Percentiles rank a stretch among this genome's conserved stretches.
These are phyloP conservation scores for Delphinus delphis DNA, from an alignment of 2,113 vertebrate species.

Conservation along the genomic window DNA sequence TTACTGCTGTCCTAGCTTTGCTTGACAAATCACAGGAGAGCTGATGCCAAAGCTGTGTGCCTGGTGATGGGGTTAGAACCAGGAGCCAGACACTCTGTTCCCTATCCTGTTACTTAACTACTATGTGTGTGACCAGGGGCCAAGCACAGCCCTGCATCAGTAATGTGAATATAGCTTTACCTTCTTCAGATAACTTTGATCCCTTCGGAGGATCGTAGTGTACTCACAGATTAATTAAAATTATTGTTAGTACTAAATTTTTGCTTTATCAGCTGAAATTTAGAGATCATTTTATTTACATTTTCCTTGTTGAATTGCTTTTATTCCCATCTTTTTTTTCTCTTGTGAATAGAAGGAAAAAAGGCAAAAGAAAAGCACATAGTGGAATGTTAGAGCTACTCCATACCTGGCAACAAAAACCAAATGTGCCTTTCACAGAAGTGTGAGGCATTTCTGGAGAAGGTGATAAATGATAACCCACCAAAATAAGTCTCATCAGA, in stretches of 20 bases:
- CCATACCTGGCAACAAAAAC: background rate
- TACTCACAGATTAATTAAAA: background rate
- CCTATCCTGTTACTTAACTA: background rate
- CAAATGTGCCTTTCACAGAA: background rate
- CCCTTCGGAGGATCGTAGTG: background rate
- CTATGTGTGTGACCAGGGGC: background rate
- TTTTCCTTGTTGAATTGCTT: slow-evolving; percentile 1
- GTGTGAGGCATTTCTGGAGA: slow-evolving; percentile 32
- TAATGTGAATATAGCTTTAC: background rate
- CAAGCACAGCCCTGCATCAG: background rate
- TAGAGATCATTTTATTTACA: background rate
- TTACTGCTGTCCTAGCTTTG: background rate
- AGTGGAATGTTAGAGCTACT: background rate
- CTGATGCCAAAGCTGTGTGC: background rate
- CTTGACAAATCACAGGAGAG: background rate
- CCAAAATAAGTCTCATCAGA: background rate
- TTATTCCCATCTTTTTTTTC: background rate
- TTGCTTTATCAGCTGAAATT: background rate
- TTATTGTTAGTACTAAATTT: background rate
- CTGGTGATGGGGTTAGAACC: background rate
- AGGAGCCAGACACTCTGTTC: background rate
- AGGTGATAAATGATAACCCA: background rate
- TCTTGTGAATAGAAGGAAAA: background rate
- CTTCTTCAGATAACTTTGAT: background rate
- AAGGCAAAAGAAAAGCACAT: background rate